Conservation (phyloP, 2,797 vertebrate species). For the Onychomys torridus region DNA sequence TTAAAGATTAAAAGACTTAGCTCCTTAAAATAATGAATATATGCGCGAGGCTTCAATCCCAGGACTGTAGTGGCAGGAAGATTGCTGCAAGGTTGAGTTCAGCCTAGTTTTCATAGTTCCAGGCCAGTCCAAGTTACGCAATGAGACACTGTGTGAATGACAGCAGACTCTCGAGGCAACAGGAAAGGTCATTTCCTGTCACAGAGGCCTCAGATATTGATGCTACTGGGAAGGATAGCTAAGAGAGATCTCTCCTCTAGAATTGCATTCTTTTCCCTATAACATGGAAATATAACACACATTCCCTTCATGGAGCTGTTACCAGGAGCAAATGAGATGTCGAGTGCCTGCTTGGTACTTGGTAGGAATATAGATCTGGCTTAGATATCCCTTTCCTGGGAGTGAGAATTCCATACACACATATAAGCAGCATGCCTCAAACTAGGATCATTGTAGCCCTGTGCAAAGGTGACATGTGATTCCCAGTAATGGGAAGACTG, state of each 20-base stretch:
- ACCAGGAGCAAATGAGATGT: neutral
- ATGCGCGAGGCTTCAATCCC: neutral
- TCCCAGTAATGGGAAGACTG: neutral
- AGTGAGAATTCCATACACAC: neutral
- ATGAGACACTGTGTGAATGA: neutral
- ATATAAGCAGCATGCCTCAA: neutral
- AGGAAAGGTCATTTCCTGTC: neutral
- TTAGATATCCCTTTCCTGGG: neutral
- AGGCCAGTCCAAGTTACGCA: neutral
- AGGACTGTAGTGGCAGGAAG: neutral
- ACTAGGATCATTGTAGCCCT: neutral
- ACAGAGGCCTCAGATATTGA: neutral
- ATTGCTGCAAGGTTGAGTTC: neutral
- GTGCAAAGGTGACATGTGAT: neutral
- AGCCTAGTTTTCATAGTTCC: neutral
- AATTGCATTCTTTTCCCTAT: neutral
- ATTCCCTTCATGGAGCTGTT: neutral
- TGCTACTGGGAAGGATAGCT: neutral
- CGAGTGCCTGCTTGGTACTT: neutral
- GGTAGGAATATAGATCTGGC: neutral
- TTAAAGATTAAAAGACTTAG: no score
- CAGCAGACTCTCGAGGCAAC: neutral
- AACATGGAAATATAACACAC: neutral
- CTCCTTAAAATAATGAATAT: neutral
- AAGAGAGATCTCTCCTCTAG: neutral